These are phyloP conservation scores for Melanocharis versteri DNA, from an alignment of 2,113 vertebrate genomes.

Conservation along the genomic window DNA sequence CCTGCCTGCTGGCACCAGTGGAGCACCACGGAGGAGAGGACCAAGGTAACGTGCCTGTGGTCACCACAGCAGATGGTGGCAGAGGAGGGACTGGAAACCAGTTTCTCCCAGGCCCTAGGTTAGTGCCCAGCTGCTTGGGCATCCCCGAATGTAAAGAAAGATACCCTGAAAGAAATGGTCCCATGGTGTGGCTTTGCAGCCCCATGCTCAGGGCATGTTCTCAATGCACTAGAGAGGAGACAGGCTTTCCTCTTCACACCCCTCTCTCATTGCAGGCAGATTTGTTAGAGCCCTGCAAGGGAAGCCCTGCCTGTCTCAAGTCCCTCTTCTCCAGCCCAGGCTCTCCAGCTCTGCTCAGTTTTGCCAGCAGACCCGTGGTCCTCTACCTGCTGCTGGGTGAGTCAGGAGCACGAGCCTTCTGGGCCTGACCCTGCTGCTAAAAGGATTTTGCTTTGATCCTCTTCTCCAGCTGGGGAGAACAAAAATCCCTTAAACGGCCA, in stretches of 20 bases:
- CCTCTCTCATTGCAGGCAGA: not conserved
- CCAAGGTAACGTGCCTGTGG: fast-evolving
- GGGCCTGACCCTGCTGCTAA: not conserved
- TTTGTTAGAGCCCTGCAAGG: not conserved
- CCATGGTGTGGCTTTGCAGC: not conserved
- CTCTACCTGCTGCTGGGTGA: not conserved
- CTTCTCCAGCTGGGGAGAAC: not conserved
- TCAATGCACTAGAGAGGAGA: not conserved
- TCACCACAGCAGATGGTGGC: fast-evolving
- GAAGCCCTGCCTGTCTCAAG: not conserved
- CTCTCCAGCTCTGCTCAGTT: not conserved
- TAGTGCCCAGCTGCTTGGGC: not conserved
- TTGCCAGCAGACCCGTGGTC: not conserved
- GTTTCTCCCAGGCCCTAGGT: not conserved
- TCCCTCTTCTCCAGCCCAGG: not conserved
- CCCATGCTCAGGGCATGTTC: fast-evolving
- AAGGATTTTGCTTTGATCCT: constrained; percentile 17
- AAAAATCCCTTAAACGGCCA: not conserved
- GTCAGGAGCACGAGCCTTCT: not conserved
- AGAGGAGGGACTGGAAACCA: not conserved
- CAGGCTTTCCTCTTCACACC: not conserved
- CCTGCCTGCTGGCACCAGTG: not conserved
- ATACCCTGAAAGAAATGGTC: not conserved
- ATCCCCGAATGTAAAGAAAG: not conserved
- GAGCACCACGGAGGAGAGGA: not conserved